Evolutionary conservation across 2,888 invertebrate species (phyloP).

Genomic region (Spicauda simplicius): DNA sequence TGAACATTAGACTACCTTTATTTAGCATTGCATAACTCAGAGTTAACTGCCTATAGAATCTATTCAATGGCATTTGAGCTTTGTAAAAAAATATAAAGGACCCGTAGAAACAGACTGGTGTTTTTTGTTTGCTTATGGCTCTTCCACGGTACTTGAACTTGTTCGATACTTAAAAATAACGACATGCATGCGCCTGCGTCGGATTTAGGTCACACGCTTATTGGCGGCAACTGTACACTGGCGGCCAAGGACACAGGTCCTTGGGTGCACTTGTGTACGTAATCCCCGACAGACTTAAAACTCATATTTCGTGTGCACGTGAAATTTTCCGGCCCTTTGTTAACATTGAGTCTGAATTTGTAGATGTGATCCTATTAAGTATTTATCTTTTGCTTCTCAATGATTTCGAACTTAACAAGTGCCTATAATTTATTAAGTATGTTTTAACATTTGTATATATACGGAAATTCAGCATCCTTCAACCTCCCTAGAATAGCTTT

Average conservation of each 20-base stretch:
- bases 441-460: too few species aligned
- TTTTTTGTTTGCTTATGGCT: conserved; percentile 25
- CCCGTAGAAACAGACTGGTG: conserved; percentile 23
- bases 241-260: conserved; percentile 66
- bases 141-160: conserved; percentile 61
- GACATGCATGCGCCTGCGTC: conserved; percentile 52
- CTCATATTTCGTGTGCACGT: conserved; percentile 37
- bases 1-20: conserved; percentile 49
- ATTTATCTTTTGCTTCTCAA: background rate
- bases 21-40: conserved; percentile 35
- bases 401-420: too few species aligned
- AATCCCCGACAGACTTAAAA: conserved; percentile 42
- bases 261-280: conserved; percentile 44
- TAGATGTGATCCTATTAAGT: background rate
- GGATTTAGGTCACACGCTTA: conserved; percentile 78
- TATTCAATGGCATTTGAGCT: conserved; percentile 27
- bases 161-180: conserved; percentile 73
- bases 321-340: conserved; percentile 26
- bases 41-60: conserved; percentile 35
- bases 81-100: conserved; percentile 21
- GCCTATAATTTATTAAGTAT: too few species aligned
- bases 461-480: too few species aligned
- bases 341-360: background rate
- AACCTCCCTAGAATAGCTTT: too few species aligned
- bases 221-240: conserved; percentile 70